Evolutionary conservation across 2,888 invertebrate genomes (phyloP).

Genomic region (Drosophila mayaguana): DNA sequence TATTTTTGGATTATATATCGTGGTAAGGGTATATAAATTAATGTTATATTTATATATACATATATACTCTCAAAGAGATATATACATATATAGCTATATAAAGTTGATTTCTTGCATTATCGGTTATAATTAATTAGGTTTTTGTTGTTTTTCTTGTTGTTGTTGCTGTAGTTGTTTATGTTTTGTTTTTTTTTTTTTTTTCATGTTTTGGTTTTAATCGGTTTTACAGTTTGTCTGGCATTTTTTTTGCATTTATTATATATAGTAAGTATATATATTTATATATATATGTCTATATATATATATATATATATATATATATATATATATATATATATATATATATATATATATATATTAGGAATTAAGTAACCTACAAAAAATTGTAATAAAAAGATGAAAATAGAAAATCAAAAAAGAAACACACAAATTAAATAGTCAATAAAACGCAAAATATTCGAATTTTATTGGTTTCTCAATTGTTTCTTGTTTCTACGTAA

Average conservation of each 20-base stretch:
- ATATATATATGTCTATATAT: background rate
- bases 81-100: conserved; percentile 43
- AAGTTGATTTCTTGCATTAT: conserved; percentile 47
- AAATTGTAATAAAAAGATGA: conserved; percentile 83
- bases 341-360: conserved; percentile 69
- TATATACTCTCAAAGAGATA: conserved; percentile 10
- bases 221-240: conserved; percentile 57
- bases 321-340: background rate
- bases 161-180: conserved; percentile 3
- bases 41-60: conserved; percentile 40
- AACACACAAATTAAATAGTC: conserved; percentile 73
- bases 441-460: conserved; percentile 57
- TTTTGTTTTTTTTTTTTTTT: conserved; percentile 31
- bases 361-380: conserved; percentile 86
- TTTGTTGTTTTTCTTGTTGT: conserved; percentile 16
- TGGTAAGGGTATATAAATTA: conserved; percentile 45
- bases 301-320: conserved; percentile 55
- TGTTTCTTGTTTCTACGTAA: conserved; percentile 14
- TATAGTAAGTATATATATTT: conserved; percentile 57
- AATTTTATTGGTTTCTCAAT: conserved; percentile 15
- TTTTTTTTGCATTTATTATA: conserved; percentile 33
- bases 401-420: conserved; percentile 75
- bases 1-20: conserved; percentile 32
- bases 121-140: conserved; percentile 49
- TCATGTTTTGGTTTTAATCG: conserved; percentile 63